Percentiles rank a stretch among this genome's conserved stretches.
phyloP scores from a whole-genome alignment of 2,113 vertebrate species.

The Phycodurus eques region DNA sequence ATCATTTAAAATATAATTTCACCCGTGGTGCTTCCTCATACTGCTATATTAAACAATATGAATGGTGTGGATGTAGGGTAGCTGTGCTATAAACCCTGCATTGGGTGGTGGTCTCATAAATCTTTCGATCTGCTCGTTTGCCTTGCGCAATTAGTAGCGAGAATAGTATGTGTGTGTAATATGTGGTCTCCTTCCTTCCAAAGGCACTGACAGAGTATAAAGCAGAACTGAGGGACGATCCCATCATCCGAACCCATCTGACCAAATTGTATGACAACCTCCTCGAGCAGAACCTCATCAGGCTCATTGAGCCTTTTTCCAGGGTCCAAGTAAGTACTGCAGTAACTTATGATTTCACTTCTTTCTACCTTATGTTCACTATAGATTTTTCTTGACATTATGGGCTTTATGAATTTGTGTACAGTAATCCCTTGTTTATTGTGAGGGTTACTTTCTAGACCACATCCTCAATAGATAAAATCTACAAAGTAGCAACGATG shows the following conservation, averaged over 20 bases:
- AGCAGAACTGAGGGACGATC: conserved; percentile 92
- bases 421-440: no score
- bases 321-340: conserved; percentile 84
- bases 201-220: conserved; percentile 93
- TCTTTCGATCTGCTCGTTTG: not conserved
- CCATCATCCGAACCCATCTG: conserved; percentile 93
- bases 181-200: not conserved
- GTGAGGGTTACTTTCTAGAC: no score
- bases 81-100: no score
- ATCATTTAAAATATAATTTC: no score
- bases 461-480: no score
- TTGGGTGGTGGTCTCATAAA: no score
- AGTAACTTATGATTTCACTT: not conserved
- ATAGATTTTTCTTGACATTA: not conserved
- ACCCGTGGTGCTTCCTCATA: no score
- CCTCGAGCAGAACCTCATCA: conserved; percentile 95
- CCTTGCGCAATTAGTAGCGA: not conserved
- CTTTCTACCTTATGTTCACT: not conserved
- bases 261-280: conserved; percentile 92
- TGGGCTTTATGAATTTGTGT: not conserved
- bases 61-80: no score
- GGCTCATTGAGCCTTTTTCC: conserved; percentile 96
- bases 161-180: no score
- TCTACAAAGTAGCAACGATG: no score
- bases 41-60: no score